These are phyloP conservation scores for Gambusia affinis DNA, from an alignment of 2,113 vertebrate genomes.

Conservation along the genomic window DNA sequence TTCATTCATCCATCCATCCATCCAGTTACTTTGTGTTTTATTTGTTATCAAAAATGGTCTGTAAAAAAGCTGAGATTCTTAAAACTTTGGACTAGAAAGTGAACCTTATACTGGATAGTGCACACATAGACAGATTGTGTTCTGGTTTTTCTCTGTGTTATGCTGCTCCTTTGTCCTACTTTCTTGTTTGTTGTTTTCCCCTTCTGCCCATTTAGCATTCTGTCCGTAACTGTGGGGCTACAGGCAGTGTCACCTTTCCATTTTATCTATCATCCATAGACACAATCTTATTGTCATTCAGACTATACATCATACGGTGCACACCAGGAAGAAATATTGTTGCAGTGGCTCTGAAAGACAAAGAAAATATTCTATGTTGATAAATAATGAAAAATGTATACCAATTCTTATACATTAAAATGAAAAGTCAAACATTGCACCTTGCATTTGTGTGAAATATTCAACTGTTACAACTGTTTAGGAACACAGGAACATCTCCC, in stretches of 20 bases:
- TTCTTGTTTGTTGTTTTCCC: neutral
- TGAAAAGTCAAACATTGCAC: neutral
- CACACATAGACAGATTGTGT: constrained; percentile 4
- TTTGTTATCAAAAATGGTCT: neutral
- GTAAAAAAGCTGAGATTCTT: neutral
- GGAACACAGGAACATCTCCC: neutral
- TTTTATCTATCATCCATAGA: constrained; percentile 9
- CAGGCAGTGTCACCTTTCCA: constrained; percentile 11
- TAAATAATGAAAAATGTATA: neutral
- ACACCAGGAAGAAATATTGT: neutral
- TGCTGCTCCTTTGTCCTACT: neutral
- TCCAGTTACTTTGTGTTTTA: neutral
- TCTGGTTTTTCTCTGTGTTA: neutral
- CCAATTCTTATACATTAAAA: neutral
- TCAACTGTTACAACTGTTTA: neutral
- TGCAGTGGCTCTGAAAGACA: neutral
- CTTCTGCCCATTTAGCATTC: constrained; percentile 5
- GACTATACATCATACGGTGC: neutral
- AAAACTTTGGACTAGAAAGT: neutral
- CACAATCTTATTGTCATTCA: neutral
- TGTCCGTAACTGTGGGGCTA: constrained; percentile 27
- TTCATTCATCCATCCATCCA: neutral
- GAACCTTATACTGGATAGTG: neutral
- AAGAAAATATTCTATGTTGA: neutral
- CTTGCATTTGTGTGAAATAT: neutral